These are phyloP conservation scores for Nymphalis urticae DNA, from an alignment of 2,888 invertebrate species.

Conservation along the genomic window DNA sequence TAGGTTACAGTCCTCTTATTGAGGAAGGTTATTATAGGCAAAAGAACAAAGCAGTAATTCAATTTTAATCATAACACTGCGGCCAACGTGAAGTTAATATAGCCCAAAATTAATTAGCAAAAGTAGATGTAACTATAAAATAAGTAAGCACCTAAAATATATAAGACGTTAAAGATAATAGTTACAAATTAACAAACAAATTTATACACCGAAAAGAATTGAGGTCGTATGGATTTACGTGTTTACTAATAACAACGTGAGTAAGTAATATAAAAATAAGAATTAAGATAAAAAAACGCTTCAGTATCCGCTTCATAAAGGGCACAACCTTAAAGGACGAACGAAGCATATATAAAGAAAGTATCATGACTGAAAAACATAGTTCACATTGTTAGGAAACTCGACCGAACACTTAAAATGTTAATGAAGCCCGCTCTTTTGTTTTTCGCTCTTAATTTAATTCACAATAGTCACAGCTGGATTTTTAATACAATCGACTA, in stretches of 20 bases:
- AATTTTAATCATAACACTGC: too few species aligned
- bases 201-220: background rate
- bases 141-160: too few species aligned
- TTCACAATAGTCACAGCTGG: conserved; percentile 42
- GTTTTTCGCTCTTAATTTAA: conserved; percentile 22
- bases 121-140: too few species aligned
- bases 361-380: conserved; percentile 17
- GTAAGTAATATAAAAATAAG: background rate
- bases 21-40: too few species aligned
- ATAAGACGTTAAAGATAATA: background rate
- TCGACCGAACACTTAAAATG: conserved; percentile 25
- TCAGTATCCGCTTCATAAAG: conserved; percentile 23
- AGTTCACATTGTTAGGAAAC: conserved; percentile 18
- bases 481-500: conserved; percentile 45
- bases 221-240: background rate
- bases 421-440: conserved; percentile 22
- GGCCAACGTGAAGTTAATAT: too few species aligned
- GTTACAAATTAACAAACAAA: background rate
- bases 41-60: too few species aligned
- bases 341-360: conserved; percentile 34
- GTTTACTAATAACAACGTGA: background rate
- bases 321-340: conserved; percentile 29
- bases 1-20: too few species aligned
- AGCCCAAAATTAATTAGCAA: too few species aligned
- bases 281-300: conserved; percentile 23